A percentile compares a stretch with the other conserved stretches of the same genome.
Conservation (phyloP, 1,140 invertebrate genomes). For the Hyles euphorbiae region DNA sequence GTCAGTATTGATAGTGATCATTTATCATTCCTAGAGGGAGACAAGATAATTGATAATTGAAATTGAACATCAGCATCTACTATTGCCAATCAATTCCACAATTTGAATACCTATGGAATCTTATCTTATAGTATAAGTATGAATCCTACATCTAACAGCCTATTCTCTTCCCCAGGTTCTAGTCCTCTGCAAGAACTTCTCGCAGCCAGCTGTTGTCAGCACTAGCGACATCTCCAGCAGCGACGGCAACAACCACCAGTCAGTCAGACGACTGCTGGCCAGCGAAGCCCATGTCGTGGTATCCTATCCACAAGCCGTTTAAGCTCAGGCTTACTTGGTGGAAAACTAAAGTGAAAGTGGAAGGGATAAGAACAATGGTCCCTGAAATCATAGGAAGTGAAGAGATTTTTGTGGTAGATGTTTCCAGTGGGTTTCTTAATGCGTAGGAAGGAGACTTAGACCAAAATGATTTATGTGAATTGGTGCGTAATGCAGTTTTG, state of each 20-base stretch:
- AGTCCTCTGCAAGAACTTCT: slow-evolving; percentile 70
- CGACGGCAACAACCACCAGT: slow-evolving; percentile 66
- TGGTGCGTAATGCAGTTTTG: not conserved
- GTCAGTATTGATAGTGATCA: too few species aligned
- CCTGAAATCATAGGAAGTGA: not conserved
- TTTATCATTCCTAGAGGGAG: too few species aligned
- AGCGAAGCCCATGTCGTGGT: slow-evolving; percentile 45
- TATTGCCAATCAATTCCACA: too few species aligned
- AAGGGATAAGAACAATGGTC: not conserved
- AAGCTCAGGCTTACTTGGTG: slow-evolving; percentile 32
- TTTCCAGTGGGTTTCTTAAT: not conserved
- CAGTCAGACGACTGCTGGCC: slow-evolving; percentile 55
- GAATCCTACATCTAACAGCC: too few species aligned
- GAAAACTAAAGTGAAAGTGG: not conserved
- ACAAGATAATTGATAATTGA: too few species aligned
- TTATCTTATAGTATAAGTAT: too few species aligned
- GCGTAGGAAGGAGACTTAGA: not conserved
- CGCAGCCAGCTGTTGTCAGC: slow-evolving; percentile 59
- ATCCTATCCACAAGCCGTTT: slow-evolving; percentile 56
- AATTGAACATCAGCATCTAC: too few species aligned
- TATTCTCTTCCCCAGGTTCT: slow-evolving; percentile 40
- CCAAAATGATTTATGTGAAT: not conserved
- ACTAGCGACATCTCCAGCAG: slow-evolving; percentile 68
- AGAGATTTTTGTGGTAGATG: not conserved
- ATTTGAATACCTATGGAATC: too few species aligned